Base-by-base conservation (phyloP, 2,888 invertebrate species). In the Trilocha varians region DNA sequence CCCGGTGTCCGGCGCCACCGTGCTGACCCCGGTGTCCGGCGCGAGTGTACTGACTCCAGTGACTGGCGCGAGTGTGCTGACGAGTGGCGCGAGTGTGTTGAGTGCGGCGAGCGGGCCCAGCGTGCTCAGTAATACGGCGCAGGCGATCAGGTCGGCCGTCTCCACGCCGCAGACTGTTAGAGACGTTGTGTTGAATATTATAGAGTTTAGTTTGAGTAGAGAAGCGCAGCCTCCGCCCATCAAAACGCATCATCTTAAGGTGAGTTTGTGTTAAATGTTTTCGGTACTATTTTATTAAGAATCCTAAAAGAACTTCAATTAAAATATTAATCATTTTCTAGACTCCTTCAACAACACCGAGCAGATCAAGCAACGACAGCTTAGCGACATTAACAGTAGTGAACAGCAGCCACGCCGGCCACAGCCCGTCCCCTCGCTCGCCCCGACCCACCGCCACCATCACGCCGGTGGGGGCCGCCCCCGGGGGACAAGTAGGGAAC, bases 161-260 rank as follows among this genome's bases (percentile, higher is more conserved):
- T 90, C 47, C 57, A 70, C 89, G 45, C 91, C 91, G 15, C 83
- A 92, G 45, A 93, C 94, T 40, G 93, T 95, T 14, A 91, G 93
- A 53, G 95, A 95, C 70, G 89, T 95, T 43, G 91, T 96, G 69
- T 87, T 91, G 53, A 93, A 93, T 58, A 92, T 95, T 44, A 96
- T 96, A 46, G 95, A 95, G 73, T 89, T 91, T 67, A 91, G 92
- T 52, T 75, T 95, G 39, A 90, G 89, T 74, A 92, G 93, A 64
- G 90, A 90, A 48, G 84, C 88, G 45, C 87, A 72, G 43, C 68
- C 77, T 53, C 82, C 84, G 9, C 48, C 52, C 17, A 49, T 62
- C 25, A 75, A 75, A 39, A 67, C 65, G 1, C 67, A 68, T 43
- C 68, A 63, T 37, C 51, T 71, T 32, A 76, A 75, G 66, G 75